Base-by-base conservation (phyloP, 1,140 invertebrate genomes). In the Heliothis subflexa region DNA sequence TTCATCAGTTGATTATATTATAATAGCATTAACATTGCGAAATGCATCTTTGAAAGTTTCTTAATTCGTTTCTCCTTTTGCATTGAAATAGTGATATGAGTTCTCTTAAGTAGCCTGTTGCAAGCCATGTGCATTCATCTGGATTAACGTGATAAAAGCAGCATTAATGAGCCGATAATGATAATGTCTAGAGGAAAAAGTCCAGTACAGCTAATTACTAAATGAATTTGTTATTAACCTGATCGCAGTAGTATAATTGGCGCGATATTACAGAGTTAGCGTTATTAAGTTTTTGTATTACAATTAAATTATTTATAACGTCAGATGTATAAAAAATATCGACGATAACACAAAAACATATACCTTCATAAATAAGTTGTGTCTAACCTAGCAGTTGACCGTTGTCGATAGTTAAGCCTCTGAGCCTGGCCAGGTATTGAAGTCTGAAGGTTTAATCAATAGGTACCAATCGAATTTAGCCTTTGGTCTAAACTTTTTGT, bases 361-460 rank as follows among this genome's bases (percentile, higher is more conserved):
- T 70, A 70, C 25, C 33, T 40, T 40, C 33, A 61, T 70, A 25
- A 9, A 49, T 52, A 70, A 70, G 5, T 18, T 21, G 45, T 25
- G 16, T 14, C n/a, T 64, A 64, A 64, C n/a, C 13, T 57, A 12
- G 16, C 18, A 62, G 28, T 62, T 33, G 33, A 18, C 55, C 21
- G 55, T 10, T 62, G 33, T 21, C 61, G 61, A 64, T 64, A 4
- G 61, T 40, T 16, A 21, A 66, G 18, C 4, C 16, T 7, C 7
- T 16, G 12, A 66, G 33, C 12, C 18, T 12, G 9, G 62, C 12
- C 10, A 21, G 40, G 1, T 66, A 66, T 66, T 66, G 62, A 66
- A 66, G 33, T 66, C 62, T 66, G 62, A 66, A 66, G 62, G 62
- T 66, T 66, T 47, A 64, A 66, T 66, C 33, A 66, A 47, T 66